phyloP scores from a whole-genome alignment of 2,113 vertebrate genomes.

The Hyperopisus bebe region DNA sequence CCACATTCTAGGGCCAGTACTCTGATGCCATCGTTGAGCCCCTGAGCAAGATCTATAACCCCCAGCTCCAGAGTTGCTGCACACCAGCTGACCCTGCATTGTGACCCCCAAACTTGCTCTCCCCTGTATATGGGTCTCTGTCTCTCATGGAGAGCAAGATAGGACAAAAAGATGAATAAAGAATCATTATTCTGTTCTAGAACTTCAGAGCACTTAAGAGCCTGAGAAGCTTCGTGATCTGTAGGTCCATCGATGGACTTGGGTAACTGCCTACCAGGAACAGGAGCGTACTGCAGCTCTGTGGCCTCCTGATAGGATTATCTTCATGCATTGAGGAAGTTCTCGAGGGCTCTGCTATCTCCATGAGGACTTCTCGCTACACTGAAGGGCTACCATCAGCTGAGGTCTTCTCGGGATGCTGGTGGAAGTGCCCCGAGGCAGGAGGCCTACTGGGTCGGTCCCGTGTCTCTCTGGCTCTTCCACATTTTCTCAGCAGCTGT shows the following conservation, averaged over 20 bases:
- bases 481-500: neutral
- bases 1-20: neutral
- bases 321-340: neutral
- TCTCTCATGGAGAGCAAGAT: neutral
- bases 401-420: neutral
- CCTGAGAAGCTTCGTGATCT: neutral
- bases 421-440: neutral
- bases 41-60: neutral
- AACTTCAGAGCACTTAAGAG: neutral
- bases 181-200: neutral
- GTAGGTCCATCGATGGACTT: neutral
- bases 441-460: neutral
- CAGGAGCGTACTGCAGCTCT: neutral
- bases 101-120: neutral
- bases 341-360: neutral
- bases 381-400: neutral
- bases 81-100: neutral
- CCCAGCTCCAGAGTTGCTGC: neutral
- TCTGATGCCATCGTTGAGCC: neutral
- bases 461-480: neutral
- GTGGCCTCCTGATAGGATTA: neutral
- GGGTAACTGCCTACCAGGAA: neutral
- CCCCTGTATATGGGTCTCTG: neutral
- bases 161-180: neutral
- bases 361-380: neutral